Percentiles rank a stretch among this genome's conserved stretches.
Conservation (phyloP, 2,797 vertebrate species). For the Crenuchus spilurus region DNA sequence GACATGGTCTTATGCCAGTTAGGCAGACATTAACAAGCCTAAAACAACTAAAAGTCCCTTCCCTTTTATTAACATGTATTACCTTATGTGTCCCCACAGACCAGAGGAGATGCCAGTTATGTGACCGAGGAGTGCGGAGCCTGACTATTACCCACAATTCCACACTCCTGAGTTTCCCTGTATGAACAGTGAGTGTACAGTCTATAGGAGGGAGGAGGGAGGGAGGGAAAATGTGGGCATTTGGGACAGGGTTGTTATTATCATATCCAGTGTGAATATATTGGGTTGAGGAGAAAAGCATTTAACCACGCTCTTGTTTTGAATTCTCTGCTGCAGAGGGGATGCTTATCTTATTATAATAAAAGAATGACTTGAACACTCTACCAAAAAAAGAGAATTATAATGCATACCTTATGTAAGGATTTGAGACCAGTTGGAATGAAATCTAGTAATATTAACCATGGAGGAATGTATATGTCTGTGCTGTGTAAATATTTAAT, state of each 20-base stretch:
- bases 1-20: no score
- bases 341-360: constrained; percentile 64
- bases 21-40: no score
- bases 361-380: constrained; percentile 65
- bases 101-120: constrained; percentile 42
- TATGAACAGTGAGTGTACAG: constrained; percentile 59
- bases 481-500: constrained; percentile 80
- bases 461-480: constrained; percentile 73
- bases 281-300: constrained; percentile 31
- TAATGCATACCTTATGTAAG: constrained; percentile 48
- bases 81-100: constrained; percentile 52
- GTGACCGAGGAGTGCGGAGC: constrained; percentile 64
- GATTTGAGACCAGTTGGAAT: constrained; percentile 37
- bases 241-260: constrained; percentile 47
- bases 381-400: constrained; percentile 56
- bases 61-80: not conserved
- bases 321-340: constrained; percentile 76
- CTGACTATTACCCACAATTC: constrained; percentile 72
- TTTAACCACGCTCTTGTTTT: constrained; percentile 72
- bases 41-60: no score
- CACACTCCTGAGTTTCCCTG: constrained; percentile 67
- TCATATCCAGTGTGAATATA: constrained; percentile 22
- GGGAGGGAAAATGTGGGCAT: constrained; percentile 59
- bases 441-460: constrained; percentile 60
- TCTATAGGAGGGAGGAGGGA: constrained; percentile 54